Percentiles rank a stretch among this genome's conserved stretches.
These are phyloP conservation scores for Drosophila aldrichi DNA, from an alignment of 2,888 invertebrate species.

Conservation along the genomic window DNA sequence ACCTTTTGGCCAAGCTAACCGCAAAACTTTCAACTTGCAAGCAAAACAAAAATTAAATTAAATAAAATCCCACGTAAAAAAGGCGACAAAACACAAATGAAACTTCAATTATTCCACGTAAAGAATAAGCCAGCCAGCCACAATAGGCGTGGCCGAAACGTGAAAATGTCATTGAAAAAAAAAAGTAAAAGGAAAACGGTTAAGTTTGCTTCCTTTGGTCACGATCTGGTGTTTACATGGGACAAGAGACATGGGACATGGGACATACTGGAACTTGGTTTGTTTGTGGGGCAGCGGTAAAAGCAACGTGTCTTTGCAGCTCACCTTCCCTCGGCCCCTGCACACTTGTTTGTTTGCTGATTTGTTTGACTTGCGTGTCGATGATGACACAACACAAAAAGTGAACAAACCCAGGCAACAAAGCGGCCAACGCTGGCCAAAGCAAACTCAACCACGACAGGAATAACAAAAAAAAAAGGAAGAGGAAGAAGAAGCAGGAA, in stretches of 20 bases:
- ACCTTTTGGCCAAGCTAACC: conserved; percentile 66
- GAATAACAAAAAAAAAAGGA: background rate
- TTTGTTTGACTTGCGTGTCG: conserved; percentile 82
- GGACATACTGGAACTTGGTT: conserved; percentile 29
- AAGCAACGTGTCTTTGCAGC: conserved; percentile 58
- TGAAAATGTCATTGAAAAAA: conserved; percentile 11
- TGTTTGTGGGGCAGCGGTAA: conserved; percentile 44
- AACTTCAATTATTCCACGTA: conserved; percentile 81
- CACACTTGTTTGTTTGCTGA: conserved; percentile 76
- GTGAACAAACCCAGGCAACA: conserved; percentile 25
- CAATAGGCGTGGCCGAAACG: conserved; percentile 39
- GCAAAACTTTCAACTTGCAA: conserved; percentile 44
- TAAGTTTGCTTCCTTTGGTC: conserved; percentile 53
- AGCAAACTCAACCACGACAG: conserved; percentile 19
- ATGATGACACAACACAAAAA: conserved; percentile 79
- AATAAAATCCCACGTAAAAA: conserved; percentile 12
- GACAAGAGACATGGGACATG: conserved; percentile 56
- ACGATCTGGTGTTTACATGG: conserved; percentile 73
- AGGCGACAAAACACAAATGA: conserved; percentile 63
- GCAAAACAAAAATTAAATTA: background rate
- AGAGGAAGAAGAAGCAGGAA: background rate
- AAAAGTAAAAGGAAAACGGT: conserved; percentile 9
- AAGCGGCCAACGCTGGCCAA: conserved; percentile 11
- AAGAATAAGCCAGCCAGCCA: conserved; percentile 61
- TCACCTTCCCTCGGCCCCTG: background rate